Evolutionary conservation across 2,113 vertebrate genomes (phyloP), one percentile per base, ranked within the genome.

Genomic region (Empidonax alnorum): DNA sequence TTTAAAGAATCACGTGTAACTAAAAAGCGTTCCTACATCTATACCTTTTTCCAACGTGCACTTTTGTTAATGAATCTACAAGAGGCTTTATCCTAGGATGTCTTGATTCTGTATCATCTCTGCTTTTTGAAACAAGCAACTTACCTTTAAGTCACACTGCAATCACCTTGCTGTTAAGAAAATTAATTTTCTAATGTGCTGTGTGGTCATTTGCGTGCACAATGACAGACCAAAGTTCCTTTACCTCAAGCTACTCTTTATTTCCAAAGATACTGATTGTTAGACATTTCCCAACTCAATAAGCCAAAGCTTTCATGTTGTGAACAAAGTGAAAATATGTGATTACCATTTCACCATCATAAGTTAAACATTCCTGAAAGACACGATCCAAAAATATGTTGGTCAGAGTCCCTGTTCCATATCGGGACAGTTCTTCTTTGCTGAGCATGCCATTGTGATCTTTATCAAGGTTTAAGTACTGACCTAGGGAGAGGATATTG

Each of bases 381-480:
- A 99, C 99, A 27, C 99, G 98, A 93, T 99, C 99, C 95, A 99
- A 97, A 96, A 99, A 99, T 89, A 99, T 98, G 14, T 98, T 98
- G 80, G 99, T 99, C 83, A 99, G 98, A 10, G 99, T 99, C 21
- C 99, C 99, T 49, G 99, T 99, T 95, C 99, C 99, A 14, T 99
- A 99, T 2, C 99, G 99, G 33, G 99, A 99, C 41, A 99, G 98
- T 58, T 99, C 99, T 96, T 99, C 99, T 96, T 99, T 99, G 98
- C 99, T 99, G 94, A 99, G 98, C 99, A 99, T 99, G 69, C 99
- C 99, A 44, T 99, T 99, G 96, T 99, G 99, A 95, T 99, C 99
- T 77, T 99, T 99, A 93, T 99, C 99, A 52, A 99, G 98, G 97
- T 99, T 99, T 87, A 99, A 98, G 90, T 99, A 99, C 94, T 99